phyloP scores from a whole-genome alignment of 2,113 vertebrate genomes.

The Agapornis roseicollis region DNA sequence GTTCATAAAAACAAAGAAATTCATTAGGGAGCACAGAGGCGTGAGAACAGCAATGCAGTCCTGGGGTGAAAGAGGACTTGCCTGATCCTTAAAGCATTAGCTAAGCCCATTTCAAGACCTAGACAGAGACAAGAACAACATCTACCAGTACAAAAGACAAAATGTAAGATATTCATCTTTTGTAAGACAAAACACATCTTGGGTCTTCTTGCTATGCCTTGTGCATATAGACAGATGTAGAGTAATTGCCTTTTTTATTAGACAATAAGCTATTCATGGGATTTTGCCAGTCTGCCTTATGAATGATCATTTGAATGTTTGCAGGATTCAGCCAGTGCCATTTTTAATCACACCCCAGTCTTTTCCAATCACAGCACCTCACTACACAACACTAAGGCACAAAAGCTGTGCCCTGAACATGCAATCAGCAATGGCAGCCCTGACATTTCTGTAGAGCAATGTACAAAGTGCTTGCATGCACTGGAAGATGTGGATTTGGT shows the following conservation, averaged over 20 bases:
- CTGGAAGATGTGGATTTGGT: neutral
- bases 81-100: neutral
- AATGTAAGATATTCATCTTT: neutral
- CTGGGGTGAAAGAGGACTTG: neutral
- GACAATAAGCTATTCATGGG: neutral
- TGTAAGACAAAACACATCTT: neutral
- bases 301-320: neutral
- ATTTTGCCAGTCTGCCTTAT: neutral
- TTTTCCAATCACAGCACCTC: neutral
- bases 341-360: neutral
- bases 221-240: neutral
- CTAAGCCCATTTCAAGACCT: neutral
- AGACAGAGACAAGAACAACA: neutral
- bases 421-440: neutral
- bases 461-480: rapidly evolving
- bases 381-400: neutral
- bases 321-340: neutral
- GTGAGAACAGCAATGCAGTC: constrained; percentile 11
- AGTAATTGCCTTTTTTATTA: neutral
- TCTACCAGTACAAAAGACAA: neutral
- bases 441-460: neutral
- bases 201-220: neutral
- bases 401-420: neutral
- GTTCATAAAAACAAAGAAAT: neutral
- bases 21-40: neutral